phyloP scores from a whole-genome alignment of 2,113 vertebrate species.

The Oxygymnocypris stewartii region DNA sequence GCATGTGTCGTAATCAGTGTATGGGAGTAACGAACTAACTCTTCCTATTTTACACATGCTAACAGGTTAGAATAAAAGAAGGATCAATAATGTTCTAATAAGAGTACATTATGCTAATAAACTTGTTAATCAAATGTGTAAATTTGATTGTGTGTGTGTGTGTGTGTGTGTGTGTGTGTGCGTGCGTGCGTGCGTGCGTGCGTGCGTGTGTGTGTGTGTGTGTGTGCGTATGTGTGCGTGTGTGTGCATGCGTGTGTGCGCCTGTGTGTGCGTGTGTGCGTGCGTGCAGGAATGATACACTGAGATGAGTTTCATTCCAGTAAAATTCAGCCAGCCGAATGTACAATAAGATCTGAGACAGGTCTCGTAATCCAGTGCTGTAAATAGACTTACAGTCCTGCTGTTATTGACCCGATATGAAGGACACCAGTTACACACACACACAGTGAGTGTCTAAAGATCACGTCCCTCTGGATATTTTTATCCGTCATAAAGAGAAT shows the following conservation, averaged over 20 bases:
- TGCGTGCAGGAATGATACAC: slow-evolving; percentile 9
- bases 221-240: slow-evolving; percentile 41
- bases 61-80: background rate
- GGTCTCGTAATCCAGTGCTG: slow-evolving; percentile 35
- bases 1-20: background rate
- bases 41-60: background rate
- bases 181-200: too few relatives aligned
- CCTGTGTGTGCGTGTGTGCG: too few relatives aligned
- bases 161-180: slow-evolving; percentile 51
- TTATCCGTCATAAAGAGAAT: slow-evolving; percentile 9
- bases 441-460: background rate
- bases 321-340: slow-evolving; percentile 60
- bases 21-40: background rate
- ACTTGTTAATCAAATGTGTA: background rate
- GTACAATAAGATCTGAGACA: slow-evolving; percentile 64
- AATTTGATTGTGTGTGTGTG: slow-evolving; percentile 33
- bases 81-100: background rate
- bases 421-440: slow-evolving; percentile 40
- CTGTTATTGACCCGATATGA: slow-evolving; percentile 37
- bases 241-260: slow-evolving; percentile 39
- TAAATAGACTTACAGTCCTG: slow-evolving; percentile 44
- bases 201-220: too few relatives aligned
- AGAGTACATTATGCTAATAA: background rate
- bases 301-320: slow-evolving; percentile 44
- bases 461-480: background rate